phyloP scores from a whole-genome alignment of 2,888 invertebrate genomes.

The Lacanobia oleracea region DNA sequence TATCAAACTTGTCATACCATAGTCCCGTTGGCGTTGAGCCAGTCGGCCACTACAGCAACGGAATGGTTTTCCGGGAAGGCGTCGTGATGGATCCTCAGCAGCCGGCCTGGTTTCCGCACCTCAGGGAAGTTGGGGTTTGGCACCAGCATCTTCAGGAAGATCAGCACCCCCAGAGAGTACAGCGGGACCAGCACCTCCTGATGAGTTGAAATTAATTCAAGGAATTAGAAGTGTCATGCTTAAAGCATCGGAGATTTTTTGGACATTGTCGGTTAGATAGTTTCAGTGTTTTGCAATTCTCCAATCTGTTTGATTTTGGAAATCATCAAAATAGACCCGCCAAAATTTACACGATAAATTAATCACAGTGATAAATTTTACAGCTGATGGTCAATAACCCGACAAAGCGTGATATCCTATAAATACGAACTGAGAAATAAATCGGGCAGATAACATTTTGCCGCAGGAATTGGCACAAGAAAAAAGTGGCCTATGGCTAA shows the following conservation, averaged over 20 bases:
- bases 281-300: background rate
- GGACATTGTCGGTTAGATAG: background rate
- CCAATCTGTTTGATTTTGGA: background rate
- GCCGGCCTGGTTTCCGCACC: conserved; percentile 91
- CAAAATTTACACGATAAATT: too few species aligned
- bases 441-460: too few species aligned
- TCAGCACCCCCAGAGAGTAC: conserved; percentile 94
- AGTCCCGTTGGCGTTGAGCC: conserved; percentile 87
- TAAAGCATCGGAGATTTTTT: too few species aligned
- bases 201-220: conserved; percentile 41
- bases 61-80: conserved; percentile 89
- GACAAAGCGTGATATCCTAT: too few species aligned
- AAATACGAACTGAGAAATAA: too few species aligned
- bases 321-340: too few species aligned
- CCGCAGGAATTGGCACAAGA: too few species aligned
- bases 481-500: too few species aligned
- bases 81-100: conserved; percentile 91
- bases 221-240: background rate
- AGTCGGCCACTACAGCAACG: conserved; percentile 92
- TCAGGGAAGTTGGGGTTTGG: conserved; percentile 95
- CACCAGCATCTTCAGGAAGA: conserved; percentile 93
- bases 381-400: too few species aligned
- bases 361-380: too few species aligned
- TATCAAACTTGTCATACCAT: conserved; percentile 70
- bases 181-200: conserved; percentile 95